Percentiles rank a stretch among this genome's conserved stretches.
These are phyloP conservation scores for Drosophila barbarae DNA, from an alignment of 2,888 invertebrate species.

Conservation along the genomic window DNA sequence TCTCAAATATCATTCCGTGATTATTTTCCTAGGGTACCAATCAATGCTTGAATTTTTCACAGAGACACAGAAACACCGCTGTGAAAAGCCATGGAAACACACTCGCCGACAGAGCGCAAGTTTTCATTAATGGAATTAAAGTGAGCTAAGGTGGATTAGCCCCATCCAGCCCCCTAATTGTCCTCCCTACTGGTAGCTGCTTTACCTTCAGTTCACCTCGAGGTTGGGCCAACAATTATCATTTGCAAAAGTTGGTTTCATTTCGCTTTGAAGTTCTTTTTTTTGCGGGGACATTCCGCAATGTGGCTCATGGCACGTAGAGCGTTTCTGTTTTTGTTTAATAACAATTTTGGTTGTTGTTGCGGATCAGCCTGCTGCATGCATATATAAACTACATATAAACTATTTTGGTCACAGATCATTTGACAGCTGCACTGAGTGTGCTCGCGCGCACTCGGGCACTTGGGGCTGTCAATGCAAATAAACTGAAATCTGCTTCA, in stretches of 20 bases:
- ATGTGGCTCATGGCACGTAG: conserved; percentile 29
- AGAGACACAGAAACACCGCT: conserved; percentile 14
- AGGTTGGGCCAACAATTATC: conserved; percentile 42
- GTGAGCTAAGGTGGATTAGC: conserved; percentile 24
- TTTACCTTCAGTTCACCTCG: conserved; percentile 27
- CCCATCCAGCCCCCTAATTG: conserved; percentile 3
- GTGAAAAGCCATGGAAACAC: conserved; percentile 39
- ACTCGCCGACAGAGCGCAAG: conserved; percentile 8
- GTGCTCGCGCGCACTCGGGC: conserved; percentile 13
- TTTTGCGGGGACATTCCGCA: conserved; percentile 38
- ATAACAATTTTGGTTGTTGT: conserved; percentile 9
- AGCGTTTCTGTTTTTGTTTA: conserved; percentile 7
- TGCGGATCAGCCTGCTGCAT: conserved; percentile 18
- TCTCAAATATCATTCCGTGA: conserved; percentile 23
- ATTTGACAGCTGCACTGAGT: conserved; percentile 67
- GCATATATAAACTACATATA: conserved; percentile 10
- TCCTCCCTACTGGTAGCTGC: conserved; percentile 7
- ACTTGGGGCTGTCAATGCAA: conserved; percentile 56
- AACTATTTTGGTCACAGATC: conserved; percentile 44
- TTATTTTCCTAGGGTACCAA: conserved; percentile 26
- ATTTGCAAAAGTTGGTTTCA: conserved; percentile 36
- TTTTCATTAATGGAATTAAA: conserved; percentile 59
- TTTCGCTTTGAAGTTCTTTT: conserved; percentile 40
- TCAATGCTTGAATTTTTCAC: conserved; percentile 28
- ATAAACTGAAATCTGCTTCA: conserved; percentile 53